Percentiles rank a stretch among this genome's conserved stretches.
Evolutionary conservation across 2,888 invertebrate species (phyloP).

Genomic region (Mythimna albipuncta): DNA sequence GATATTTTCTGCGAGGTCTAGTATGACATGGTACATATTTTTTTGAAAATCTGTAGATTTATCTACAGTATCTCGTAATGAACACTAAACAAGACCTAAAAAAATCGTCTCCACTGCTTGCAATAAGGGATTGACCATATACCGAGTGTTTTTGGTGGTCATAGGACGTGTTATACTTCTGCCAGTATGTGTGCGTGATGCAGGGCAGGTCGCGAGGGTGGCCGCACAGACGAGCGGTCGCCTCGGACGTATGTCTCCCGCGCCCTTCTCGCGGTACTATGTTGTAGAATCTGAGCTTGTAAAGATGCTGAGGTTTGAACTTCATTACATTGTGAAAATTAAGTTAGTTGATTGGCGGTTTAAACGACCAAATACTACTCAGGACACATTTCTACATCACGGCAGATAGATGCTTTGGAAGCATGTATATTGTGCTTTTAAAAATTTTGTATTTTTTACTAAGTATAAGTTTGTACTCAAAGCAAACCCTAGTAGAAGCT

Average conservation of each 20-base stretch:
- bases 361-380: not conserved
- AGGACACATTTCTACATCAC: not conserved
- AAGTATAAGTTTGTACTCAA: not conserved
- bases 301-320: constrained; percentile 5
- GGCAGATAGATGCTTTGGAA: not conserved
- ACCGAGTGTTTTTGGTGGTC: not conserved
- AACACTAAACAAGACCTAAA: not conserved
- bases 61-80: too few relatives aligned
- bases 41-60: too few relatives aligned
- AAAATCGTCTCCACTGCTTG: not conserved
- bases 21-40: too few relatives aligned
- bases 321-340: not conserved
- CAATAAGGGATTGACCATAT: not conserved
- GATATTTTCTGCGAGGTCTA: too few relatives aligned
- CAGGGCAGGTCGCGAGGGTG: constrained; percentile 67
- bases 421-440: not conserved
- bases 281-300: constrained; percentile 33
- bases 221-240: constrained; percentile 76
- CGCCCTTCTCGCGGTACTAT: constrained; percentile 38
- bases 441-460: not conserved
- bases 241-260: constrained; percentile 59
- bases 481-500: not conserved
- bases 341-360: not conserved
- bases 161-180: constrained; percentile 32
- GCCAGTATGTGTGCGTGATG: constrained; percentile 42